Conservation (phyloP, 2,888 invertebrate genomes). For the Andrena trimmerana region DNA sequence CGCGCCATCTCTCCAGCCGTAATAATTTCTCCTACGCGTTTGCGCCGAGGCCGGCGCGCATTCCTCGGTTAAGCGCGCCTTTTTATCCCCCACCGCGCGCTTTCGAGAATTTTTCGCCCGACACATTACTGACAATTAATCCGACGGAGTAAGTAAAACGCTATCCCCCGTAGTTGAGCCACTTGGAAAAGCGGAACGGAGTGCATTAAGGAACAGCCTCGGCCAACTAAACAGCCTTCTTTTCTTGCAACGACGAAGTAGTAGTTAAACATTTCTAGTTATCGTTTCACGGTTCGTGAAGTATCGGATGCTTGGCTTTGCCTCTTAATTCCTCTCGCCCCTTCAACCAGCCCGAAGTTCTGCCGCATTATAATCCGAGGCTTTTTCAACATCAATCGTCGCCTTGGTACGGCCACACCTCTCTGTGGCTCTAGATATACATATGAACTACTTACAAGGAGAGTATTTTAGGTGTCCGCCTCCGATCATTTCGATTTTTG, state of each 20-base stretch:
- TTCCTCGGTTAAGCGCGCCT: conserved; percentile 26
- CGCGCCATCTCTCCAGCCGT: conserved; percentile 17
- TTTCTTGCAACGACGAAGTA: neutral
- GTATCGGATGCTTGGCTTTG: neutral
- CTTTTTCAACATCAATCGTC: too few relatives aligned
- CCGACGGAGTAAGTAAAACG: conserved; percentile 15
- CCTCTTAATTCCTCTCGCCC: too few relatives aligned
- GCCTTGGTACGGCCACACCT: too few relatives aligned
- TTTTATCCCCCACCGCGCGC: neutral
- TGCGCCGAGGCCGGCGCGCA: neutral
- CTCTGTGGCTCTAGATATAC: too few relatives aligned
- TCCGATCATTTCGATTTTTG: too few relatives aligned
- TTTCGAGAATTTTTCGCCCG: conserved; percentile 24
- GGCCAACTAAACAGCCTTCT: neutral
- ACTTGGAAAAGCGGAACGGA: conserved; percentile 10
- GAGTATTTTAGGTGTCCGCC: too few relatives aligned
- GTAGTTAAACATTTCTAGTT: conserved; percentile 5
- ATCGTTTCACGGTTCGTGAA: neutral
- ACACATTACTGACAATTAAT: conserved; percentile 36
- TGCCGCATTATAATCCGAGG: too few relatives aligned
- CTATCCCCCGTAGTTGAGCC: neutral
- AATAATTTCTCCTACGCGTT: conserved; percentile 38
- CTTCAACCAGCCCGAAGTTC: too few relatives aligned
- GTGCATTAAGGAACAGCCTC: conserved; percentile 9
- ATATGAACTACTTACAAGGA: too few relatives aligned